These are phyloP conservation scores for Caenorhabditis sp. DNA, from an alignment of 2,888 invertebrate genomes.

Conservation along the genomic window DNA sequence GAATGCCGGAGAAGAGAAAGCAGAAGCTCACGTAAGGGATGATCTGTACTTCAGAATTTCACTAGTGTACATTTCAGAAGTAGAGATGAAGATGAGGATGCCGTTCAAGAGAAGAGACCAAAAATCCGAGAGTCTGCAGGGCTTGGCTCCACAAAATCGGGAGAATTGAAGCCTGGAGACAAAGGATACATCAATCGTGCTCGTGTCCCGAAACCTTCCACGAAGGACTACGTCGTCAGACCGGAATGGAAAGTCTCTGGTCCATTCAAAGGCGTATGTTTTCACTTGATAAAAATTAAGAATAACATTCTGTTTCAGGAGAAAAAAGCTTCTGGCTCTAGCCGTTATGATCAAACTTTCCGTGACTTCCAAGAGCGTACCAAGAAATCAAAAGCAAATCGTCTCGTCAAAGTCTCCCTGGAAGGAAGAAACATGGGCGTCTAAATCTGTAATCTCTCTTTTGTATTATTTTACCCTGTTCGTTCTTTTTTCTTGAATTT, in stretches of 20 bases:
- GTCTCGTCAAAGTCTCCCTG: slow-evolving; percentile 78
- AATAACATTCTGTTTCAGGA: slow-evolving; percentile 35
- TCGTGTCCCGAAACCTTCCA: slow-evolving; percentile 94
- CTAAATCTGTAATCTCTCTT: slow-evolving; percentile 30
- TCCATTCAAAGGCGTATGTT: slow-evolving; percentile 72
- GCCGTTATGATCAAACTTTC: slow-evolving; percentile 74
- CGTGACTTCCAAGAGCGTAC: slow-evolving; percentile 81
- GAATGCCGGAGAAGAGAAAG: slow-evolving; percentile 87
- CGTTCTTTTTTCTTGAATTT: slow-evolving; percentile 6
- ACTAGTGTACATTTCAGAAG: slow-evolving; percentile 31
- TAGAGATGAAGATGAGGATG: slow-evolving; percentile 41
- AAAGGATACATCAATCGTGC: slow-evolving; percentile 69
- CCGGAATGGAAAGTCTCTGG: slow-evolving; percentile 86
- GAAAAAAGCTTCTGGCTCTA: slow-evolving; percentile 64
- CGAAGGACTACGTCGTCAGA: slow-evolving; percentile 95
- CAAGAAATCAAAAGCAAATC: slow-evolving; percentile 71
- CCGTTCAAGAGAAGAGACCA: slow-evolving; percentile 19
- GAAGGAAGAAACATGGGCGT: slow-evolving; percentile 80
- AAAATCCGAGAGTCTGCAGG: slow-evolving; percentile 32
- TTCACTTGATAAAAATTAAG: slow-evolving; percentile 1
- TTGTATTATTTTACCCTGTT: not conserved
- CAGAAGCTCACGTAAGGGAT: slow-evolving; percentile 72
- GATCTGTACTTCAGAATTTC: not conserved
- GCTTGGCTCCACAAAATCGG: slow-evolving; percentile 44
- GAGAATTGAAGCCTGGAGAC: slow-evolving; percentile 66